phyloP scores from a whole-genome alignment of 2,888 invertebrate species.

The Plemyria rubiginata region DNA sequence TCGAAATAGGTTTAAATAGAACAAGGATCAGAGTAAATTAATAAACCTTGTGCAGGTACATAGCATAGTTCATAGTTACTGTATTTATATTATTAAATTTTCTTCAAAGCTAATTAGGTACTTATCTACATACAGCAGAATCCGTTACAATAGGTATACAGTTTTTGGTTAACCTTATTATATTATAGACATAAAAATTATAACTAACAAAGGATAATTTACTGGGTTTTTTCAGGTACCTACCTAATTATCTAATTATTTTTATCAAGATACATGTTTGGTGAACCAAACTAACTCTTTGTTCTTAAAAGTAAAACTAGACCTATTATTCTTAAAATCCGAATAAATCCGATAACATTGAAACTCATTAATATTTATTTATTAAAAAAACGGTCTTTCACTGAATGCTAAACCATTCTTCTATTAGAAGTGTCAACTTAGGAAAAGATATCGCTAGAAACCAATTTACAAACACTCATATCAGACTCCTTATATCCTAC shows the following conservation, averaged over 20 bases:
- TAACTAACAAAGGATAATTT: neutral
- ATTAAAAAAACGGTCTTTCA: slow-evolving; percentile 55
- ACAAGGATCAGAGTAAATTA: neutral
- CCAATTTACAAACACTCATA: slow-evolving; percentile 22
- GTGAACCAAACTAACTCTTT: neutral
- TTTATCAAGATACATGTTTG: neutral
- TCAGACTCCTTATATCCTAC: slow-evolving; percentile 9
- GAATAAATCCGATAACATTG: slow-evolving; percentile 44
- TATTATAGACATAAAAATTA: too few species aligned
- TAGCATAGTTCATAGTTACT: too few species aligned
- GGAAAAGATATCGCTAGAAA: slow-evolving; percentile 48
- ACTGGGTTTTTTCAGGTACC: neutral
- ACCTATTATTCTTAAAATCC: slow-evolving; percentile 16
- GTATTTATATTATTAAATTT: too few species aligned
- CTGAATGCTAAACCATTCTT: slow-evolving; percentile 59
- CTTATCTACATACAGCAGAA: too few species aligned
- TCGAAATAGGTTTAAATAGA: neutral
- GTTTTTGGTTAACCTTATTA: too few species aligned
- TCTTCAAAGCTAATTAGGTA: too few species aligned
- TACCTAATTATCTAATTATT: too few species aligned
- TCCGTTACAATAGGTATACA: too few species aligned
- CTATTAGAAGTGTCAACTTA: slow-evolving; percentile 54
- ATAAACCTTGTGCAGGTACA: neutral
- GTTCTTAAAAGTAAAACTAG: neutral
- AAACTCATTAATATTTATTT: slow-evolving; percentile 65